Evolutionary conservation across 1,140 invertebrate genomes (phyloP).

Genomic region (Triops cancriformis): DNA sequence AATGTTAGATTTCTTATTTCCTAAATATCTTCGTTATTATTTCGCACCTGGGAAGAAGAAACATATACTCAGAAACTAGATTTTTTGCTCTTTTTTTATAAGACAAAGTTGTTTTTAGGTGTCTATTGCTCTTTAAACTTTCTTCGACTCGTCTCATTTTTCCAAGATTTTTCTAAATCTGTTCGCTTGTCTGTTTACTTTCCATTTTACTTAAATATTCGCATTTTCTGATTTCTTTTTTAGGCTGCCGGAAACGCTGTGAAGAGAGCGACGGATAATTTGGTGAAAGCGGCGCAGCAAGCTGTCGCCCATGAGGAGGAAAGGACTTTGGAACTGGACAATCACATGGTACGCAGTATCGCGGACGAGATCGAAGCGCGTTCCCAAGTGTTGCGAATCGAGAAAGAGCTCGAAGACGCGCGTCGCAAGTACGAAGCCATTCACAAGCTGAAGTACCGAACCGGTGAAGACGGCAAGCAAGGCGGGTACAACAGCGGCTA

Average conservation of each 20-base stretch:
- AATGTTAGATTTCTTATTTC: too few species aligned
- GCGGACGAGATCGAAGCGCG: conserved; percentile 81
- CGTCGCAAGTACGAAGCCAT: conserved; percentile 76
- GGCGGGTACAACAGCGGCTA: conserved; percentile 34
- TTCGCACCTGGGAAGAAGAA: too few species aligned
- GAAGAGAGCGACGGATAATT: conserved; percentile 92
- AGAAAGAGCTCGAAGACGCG: conserved; percentile 86
- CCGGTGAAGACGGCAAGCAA: conserved; percentile 32
- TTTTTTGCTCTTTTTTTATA: too few species aligned
- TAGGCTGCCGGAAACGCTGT: conserved; percentile 92
- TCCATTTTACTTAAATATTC: not conserved
- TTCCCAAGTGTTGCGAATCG: conserved; percentile 81
- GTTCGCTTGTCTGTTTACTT: too few species aligned
- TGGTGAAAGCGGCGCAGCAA: conserved; percentile 88
- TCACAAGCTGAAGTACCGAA: conserved; percentile 64
- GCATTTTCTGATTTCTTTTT: conserved; percentile 30
- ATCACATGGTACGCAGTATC: conserved; percentile 84
- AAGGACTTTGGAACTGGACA: conserved; percentile 75
- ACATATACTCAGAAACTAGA: too few species aligned
- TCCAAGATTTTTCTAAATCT: too few species aligned
- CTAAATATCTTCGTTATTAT: too few species aligned
- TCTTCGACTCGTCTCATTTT: too few species aligned
- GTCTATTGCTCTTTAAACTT: too few species aligned
- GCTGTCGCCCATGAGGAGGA: conserved; percentile 80
- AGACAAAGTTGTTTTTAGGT: too few species aligned